Evolutionary conservation across 2,888 invertebrate species (phyloP).

Genomic region (Helobdella robusta): DNA sequence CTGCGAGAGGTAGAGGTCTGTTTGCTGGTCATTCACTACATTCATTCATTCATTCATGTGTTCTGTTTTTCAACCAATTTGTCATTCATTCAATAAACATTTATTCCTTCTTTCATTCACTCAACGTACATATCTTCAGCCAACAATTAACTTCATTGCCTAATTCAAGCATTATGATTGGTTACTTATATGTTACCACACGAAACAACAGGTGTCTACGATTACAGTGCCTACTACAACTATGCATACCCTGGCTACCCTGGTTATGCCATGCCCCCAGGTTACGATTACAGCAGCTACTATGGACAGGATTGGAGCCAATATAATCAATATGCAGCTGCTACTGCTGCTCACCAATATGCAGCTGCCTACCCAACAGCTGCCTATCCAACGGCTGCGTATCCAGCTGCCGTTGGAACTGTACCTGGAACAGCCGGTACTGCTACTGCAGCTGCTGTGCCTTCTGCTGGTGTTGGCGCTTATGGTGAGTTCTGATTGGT

Average conservation of each 20-base stretch:
- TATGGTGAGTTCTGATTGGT: conserved; percentile 8
- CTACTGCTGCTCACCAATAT: conserved; percentile 23
- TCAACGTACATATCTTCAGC: too few species aligned
- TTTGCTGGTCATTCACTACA: too few species aligned
- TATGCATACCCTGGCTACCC: conserved; percentile 29
- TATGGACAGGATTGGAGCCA: conserved; percentile 27
- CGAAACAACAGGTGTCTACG: conserved; percentile 48
- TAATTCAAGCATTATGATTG: too few species aligned
- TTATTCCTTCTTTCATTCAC: too few species aligned
- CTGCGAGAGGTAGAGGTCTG: not conserved
- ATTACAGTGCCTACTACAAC: conserved; percentile 42
- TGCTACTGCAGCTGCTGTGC: too few species aligned
- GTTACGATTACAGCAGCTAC: conserved; percentile 29
- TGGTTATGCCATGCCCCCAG: conserved; percentile 33
- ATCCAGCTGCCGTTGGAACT: not conserved
- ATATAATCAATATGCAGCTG: conserved; percentile 23
- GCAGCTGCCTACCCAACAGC: conserved; percentile 2
- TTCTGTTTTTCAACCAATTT: too few species aligned
- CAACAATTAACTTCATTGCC: too few species aligned
- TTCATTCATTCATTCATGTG: too few species aligned
- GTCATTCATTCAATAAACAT: too few species aligned
- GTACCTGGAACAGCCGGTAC: conserved; percentile 9
- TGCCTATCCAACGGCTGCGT: not conserved
- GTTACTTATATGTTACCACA: too few species aligned
- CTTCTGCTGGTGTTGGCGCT: not conserved